Evolutionary conservation across 2,113 vertebrate genomes (phyloP).

Genomic region (Trichomycterus rosablanca): DNA sequence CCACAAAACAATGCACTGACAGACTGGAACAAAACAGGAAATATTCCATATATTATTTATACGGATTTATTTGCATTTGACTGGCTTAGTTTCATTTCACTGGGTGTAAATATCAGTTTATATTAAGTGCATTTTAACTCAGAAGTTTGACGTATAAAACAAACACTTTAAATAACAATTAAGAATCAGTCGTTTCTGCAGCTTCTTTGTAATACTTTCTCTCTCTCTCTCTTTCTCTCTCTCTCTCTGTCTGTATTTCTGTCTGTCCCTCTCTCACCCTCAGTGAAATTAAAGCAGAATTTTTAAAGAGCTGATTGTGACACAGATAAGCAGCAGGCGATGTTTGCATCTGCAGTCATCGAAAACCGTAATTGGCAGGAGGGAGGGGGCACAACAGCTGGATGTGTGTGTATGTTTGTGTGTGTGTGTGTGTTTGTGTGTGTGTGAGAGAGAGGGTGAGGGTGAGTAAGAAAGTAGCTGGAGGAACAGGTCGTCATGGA

Average conservation of each 20-base stretch:
- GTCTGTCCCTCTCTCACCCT: neutral
- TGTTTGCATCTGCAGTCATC: constrained; percentile 33
- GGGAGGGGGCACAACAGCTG: constrained; percentile 24
- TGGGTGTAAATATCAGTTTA: constrained; percentile 64
- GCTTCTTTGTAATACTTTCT: constrained; percentile 36
- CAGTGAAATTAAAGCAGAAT: constrained; percentile 56
- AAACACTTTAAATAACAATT: constrained; percentile 67
- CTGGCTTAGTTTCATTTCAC: constrained; percentile 51
- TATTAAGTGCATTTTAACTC: constrained; percentile 34
- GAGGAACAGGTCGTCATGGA: constrained; percentile 20
- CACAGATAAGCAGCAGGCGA: constrained; percentile 2
- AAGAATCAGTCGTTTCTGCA: constrained; percentile 51
- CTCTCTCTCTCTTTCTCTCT: neutral
- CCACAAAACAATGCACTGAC: constrained; percentile 65
- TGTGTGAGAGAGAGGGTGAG: neutral
- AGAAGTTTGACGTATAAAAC: constrained; percentile 47
- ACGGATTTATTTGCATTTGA: constrained; percentile 40
- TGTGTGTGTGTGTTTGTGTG: constrained; percentile 9
- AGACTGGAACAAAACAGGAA: constrained; percentile 55
- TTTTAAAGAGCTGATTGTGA: constrained; percentile 49
- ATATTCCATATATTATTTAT: constrained; percentile 54
- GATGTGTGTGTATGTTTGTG: constrained; percentile 10
- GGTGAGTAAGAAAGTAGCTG: constrained; percentile 3
- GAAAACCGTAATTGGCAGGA: constrained; percentile 44
- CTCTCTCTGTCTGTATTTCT: neutral